These are phyloP conservation scores for Pipa parva DNA, from an alignment of 2,113 vertebrate genomes.

Conservation along the genomic window DNA sequence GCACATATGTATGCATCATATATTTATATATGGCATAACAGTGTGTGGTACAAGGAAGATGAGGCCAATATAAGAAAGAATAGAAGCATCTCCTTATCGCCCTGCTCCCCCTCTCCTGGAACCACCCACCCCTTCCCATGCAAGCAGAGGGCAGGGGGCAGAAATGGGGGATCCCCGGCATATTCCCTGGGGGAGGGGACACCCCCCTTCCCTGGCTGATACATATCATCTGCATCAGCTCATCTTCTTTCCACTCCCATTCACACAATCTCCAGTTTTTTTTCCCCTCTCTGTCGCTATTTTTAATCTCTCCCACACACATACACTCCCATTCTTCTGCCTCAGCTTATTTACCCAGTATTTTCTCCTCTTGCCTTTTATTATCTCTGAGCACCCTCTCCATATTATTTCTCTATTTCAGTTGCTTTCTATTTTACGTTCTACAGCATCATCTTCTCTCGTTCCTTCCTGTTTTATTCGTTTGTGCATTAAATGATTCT, in stretches of 20 bases:
- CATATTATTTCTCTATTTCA: background rate
- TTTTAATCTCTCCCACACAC: background rate
- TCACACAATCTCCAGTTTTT: background rate
- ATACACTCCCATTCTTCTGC: background rate
- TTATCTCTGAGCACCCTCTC: background rate
- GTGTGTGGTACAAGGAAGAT: too few species aligned
- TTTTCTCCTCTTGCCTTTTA: background rate
- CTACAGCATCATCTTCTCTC: background rate
- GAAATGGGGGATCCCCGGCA: slow-evolving; percentile 8
- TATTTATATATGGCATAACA: too few species aligned
- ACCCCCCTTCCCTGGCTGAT: background rate
- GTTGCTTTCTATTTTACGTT: background rate
- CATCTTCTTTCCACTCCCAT: background rate
- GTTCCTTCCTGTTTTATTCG: background rate
- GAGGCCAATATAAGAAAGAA: too few species aligned
- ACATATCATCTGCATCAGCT: background rate
- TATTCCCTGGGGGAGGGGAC: slow-evolving; percentile 5
- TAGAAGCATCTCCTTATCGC: background rate
- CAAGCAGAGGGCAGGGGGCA: slow-evolving; percentile 11
- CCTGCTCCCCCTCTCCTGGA: background rate
- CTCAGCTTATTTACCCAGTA: background rate
- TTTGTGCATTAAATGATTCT: too few species aligned
- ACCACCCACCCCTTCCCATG: slow-evolving; percentile 6
- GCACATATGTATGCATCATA: too few species aligned
- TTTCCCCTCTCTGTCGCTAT: background rate